These are phyloP conservation scores for Jaculus jaculus DNA, from an alignment of 2,113 vertebrate genomes.

Conservation along the genomic window DNA sequence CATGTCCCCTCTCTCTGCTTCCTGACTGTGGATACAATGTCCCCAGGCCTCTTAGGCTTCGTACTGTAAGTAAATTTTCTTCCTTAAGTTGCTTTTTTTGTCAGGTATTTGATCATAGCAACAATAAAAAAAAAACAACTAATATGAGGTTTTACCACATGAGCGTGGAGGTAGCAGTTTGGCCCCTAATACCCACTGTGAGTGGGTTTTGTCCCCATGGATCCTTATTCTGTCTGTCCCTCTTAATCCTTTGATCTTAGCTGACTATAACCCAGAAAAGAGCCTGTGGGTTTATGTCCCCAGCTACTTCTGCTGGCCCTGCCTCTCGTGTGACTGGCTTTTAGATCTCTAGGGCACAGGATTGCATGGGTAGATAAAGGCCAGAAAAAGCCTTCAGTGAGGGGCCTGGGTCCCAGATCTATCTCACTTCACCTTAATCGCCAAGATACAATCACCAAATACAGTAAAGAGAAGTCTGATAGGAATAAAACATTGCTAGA, in stretches of 20 bases:
- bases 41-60: too few relatives aligned
- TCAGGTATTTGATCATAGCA: too few relatives aligned
- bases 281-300: background rate
- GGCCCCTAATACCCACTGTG: background rate
- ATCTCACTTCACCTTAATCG: constrained; percentile 32
- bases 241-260: background rate
- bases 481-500: constrained; percentile 63
- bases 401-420: background rate
- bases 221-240: background rate
- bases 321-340: background rate
- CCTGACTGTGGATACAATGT: too few relatives aligned
- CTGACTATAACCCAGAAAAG: background rate
- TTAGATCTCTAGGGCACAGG: background rate
- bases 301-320: background rate
- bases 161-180: background rate
- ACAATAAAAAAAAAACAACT: too few relatives aligned
- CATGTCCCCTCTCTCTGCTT: too few relatives aligned
- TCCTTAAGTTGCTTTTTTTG: too few relatives aligned
- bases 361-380: rapidly evolving
- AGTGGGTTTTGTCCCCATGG: rapidly evolving
- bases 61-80: too few relatives aligned
- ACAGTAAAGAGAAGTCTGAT: constrained; percentile 46
- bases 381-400: background rate
- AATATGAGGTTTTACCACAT: background rate
- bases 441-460: constrained; percentile 13